Evolutionary conservation across 92 coral and sea anemone species (phyloP), one percentile per base, ranked within the genome.

Genomic region (Palythoa grandiflora): DNA sequence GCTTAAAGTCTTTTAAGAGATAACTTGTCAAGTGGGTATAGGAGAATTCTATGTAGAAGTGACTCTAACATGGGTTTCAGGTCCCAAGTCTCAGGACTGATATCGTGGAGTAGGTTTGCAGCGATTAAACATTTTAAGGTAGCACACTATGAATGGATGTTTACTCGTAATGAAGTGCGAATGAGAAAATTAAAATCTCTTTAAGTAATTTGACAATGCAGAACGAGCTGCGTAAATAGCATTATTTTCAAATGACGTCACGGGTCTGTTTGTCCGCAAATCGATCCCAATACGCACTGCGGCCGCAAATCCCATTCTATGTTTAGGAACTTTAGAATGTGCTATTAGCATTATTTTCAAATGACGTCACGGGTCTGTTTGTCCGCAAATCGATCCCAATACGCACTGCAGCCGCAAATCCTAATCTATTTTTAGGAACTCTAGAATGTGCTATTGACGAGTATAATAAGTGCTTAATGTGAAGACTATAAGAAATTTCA

Each of bases 1-100:
- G 28, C 28, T 28, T 28, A 28, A 51, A 74, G 17, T 84, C 91
- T 68, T 68, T 83, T 88, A 15, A 77, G 90, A 68, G 16, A 75
- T 71, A 90, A 68, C 73, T 35, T 8, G 8, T 68, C 73, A 68
- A 68, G 73, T 68, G 73, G 73, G 21, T 68, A 68, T 11, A 28
- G 28, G 38, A 21, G 3, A 39, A 57, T 28, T 52, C 76, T 55
- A 80, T 53, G 37, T 78, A 71, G 15, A 28, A 28, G 28, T 28
- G 28, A 28, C 28, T 55, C 54, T 3, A 90, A 60, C 14, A 90
- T 88, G 9, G 50, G 48, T 7, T 87, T 16, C 1, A 84, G 79
- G 77, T 91, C 90, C 94, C 91, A 88, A 14, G 89, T 91, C 36
- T 84, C 92, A n/a, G n/a, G n/a, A n/a, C 8, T 37, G 40, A 63